Conservation (phyloP, 2,888 invertebrate genomes). For the Hypena proboscidalis region DNA sequence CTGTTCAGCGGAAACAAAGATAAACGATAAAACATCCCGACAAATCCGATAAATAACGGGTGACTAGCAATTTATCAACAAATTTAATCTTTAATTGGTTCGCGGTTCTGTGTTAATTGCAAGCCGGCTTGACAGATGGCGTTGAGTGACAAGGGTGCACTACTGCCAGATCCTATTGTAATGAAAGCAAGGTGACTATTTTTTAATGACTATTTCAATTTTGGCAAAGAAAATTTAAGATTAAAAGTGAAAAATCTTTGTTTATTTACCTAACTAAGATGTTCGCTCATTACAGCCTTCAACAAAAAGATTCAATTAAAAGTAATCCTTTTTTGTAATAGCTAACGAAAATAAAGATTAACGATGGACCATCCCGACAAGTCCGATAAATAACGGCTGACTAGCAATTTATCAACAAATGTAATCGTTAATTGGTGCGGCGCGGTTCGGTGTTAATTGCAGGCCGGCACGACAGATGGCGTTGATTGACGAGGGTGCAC, state of each 20-base stretch:
- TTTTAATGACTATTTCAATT: neutral
- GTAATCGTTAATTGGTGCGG: conserved; percentile 24
- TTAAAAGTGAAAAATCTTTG: too few relatives aligned
- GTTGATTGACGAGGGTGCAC: conserved; percentile 44
- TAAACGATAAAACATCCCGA: neutral
- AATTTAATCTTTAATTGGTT: conserved; percentile 31
- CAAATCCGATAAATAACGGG: conserved; percentile 22
- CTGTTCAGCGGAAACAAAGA: too few relatives aligned
- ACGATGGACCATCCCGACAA: conserved; percentile 1
- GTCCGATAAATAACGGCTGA: conserved; percentile 20
- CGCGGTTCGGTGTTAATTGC: conserved; percentile 39
- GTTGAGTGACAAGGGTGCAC: conserved; percentile 44
- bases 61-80: conserved; percentile 30
- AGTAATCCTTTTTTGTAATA: too few relatives aligned
- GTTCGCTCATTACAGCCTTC: too few relatives aligned
- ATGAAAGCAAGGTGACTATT: neutral
- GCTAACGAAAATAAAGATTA: conserved; percentile 1
- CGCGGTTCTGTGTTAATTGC: conserved; percentile 39
- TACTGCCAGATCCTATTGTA: conserved; percentile 1
- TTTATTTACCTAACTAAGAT: too few relatives aligned
- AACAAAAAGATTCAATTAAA: too few relatives aligned
- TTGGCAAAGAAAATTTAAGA: too few relatives aligned
- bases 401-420: conserved; percentile 36
- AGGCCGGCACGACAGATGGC: conserved; percentile 36
- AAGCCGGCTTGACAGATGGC: conserved; percentile 36